Conservation (phyloP, 2,113 vertebrate genomes). For the Ibidorhyncha struthersii region DNA sequence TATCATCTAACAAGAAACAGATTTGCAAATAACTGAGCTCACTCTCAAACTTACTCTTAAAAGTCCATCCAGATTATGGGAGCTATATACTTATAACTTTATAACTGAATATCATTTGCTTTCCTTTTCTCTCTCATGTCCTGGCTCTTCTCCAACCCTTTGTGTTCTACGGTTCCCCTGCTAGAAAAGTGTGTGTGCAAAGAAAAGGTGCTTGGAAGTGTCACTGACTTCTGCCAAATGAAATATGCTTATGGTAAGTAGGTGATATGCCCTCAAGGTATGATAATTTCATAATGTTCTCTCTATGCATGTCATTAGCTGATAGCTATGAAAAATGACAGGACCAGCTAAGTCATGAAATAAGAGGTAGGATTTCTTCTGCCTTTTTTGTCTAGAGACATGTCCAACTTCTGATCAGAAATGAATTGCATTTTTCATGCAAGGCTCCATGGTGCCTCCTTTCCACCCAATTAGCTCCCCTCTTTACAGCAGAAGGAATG, state of each 20-base stretch:
- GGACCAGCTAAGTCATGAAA: not conserved
- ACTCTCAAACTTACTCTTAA: not conserved
- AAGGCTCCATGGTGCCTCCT: not conserved
- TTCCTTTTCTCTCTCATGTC: not conserved
- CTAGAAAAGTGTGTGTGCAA: conserved; percentile 90
- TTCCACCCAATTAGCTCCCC: not conserved
- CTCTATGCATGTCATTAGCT: not conserved
- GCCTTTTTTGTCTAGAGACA: not conserved
- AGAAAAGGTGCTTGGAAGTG: conserved; percentile 80
- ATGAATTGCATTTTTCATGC: not conserved
- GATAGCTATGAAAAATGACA: not conserved
- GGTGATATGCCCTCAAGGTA: not conserved
- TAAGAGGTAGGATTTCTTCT: not conserved
- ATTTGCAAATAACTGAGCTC: conserved; percentile 21
- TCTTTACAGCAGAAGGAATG: not conserved
- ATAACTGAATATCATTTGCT: not conserved
- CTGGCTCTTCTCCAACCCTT: not conserved
- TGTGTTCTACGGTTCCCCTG: not conserved
- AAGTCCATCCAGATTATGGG: not conserved
- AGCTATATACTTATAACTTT: not conserved
- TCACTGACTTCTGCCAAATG: conserved; percentile 84
- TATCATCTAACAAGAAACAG: conserved; percentile 1
- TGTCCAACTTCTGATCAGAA: not conserved
- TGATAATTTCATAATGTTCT: not conserved
- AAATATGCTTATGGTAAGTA: conserved; percentile 87